Percentiles rank a stretch among this genome's conserved stretches.
Conservation (phyloP, 1,140 invertebrate genomes). For the Aradophagus sp. region DNA sequence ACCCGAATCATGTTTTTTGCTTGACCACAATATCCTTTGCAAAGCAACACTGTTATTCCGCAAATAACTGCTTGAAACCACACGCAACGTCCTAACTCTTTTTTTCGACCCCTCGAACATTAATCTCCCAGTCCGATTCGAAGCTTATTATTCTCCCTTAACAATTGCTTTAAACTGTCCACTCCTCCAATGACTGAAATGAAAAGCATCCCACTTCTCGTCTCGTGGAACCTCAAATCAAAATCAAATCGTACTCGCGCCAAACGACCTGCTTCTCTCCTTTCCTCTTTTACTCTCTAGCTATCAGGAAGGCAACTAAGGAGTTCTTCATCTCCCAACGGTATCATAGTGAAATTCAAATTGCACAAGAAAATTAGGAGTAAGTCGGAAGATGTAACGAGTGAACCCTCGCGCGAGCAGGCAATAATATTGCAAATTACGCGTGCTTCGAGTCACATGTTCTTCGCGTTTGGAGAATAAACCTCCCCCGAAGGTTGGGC, state of each 20-base stretch:
- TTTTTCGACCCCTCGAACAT: not conserved
- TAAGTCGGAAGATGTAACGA: slow-evolving; percentile 59
- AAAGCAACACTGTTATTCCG: too few species aligned
- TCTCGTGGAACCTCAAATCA: slow-evolving; percentile 12
- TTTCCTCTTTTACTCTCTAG: too few species aligned
- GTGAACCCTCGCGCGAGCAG: slow-evolving; percentile 58
- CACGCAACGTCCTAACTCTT: slow-evolving; percentile 2
- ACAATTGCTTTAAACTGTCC: slow-evolving; percentile 7
- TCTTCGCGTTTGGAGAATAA: slow-evolving; percentile 40
- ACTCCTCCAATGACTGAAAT: slow-evolving; percentile 1
- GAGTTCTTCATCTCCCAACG: slow-evolving; percentile 32
- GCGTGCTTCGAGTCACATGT: slow-evolving; percentile 46
- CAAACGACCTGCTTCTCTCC: not conserved
- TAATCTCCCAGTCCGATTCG: slow-evolving; percentile 7
- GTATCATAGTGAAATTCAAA: slow-evolving; percentile 42
- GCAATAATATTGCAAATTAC: slow-evolving; percentile 61
- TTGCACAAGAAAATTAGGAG: slow-evolving; percentile 39
- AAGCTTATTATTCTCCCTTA: slow-evolving; percentile 17
- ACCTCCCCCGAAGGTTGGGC: slow-evolving; percentile 65
- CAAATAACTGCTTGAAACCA: not conserved
- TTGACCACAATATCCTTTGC: too few species aligned
- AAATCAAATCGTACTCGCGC: too few species aligned
- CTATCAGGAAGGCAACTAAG: slow-evolving; percentile 11
- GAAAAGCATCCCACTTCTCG: slow-evolving; percentile 1
- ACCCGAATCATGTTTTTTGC: too few species aligned